phyloP scores from a whole-genome alignment of 2,888 invertebrate species.

The Empis livida region DNA sequence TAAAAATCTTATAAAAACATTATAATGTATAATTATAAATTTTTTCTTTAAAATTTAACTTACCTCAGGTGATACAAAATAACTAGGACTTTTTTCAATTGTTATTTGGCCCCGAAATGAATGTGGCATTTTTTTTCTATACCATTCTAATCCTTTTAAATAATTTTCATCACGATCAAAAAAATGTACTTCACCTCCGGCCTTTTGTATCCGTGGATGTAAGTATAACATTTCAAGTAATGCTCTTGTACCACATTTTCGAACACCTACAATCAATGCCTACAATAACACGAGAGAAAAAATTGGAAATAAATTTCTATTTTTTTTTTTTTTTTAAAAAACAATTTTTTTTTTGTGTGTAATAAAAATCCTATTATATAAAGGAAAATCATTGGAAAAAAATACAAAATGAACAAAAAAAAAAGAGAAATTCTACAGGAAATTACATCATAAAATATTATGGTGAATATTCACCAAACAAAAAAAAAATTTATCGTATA shows the following conservation, averaged over 20 bases:
- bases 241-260: slow-evolving; percentile 94
- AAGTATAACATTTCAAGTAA: slow-evolving; percentile 91
- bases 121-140: slow-evolving; percentile 85
- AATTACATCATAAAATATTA: too few species aligned
- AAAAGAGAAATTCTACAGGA: too few species aligned
- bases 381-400: too few species aligned
- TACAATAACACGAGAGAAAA: slow-evolving; percentile 23
- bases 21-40: background rate
- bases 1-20: too few species aligned
- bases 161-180: slow-evolving; percentile 94
- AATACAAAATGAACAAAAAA: too few species aligned
- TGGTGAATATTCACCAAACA: too few species aligned
- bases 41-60: slow-evolving; percentile 27
- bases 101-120: slow-evolving; percentile 86
- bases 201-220: slow-evolving; percentile 84
- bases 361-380: too few species aligned
- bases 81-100: slow-evolving; percentile 95
- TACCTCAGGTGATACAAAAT: slow-evolving; percentile 91
- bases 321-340: too few species aligned
- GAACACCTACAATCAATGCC: slow-evolving; percentile 86
- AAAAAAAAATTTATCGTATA: too few species aligned
- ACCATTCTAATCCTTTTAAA: slow-evolving; percentile 87
- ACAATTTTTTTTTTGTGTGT: too few species aligned
- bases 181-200: slow-evolving; percentile 91
- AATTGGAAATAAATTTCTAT: too few species aligned